Conservation (phyloP, 2,797 vertebrate species). For the Lacerta viridis region DNA sequence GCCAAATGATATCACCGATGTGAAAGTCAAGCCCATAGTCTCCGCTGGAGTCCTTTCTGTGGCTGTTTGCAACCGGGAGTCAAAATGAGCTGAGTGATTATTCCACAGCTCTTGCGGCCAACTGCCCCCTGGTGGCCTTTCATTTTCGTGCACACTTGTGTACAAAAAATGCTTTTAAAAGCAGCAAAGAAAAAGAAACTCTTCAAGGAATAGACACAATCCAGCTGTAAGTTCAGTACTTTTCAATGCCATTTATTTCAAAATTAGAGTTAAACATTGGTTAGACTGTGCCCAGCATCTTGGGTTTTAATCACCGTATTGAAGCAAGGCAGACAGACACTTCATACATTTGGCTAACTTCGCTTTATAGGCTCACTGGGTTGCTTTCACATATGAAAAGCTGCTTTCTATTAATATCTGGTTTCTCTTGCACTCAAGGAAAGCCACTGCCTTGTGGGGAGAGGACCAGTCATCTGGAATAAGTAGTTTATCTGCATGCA, state of each 20-base stretch:
- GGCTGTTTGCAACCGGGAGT: background rate
- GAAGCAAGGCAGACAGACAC: background rate
- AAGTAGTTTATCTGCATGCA: background rate
- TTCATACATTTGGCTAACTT: background rate
- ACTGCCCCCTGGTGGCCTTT: background rate
- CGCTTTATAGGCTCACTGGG: background rate
- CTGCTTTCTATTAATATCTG: background rate
- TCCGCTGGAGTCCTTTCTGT: background rate
- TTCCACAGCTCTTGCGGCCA: background rate
- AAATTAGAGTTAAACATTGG: background rate
- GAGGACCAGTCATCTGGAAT: background rate
- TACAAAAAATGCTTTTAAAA: background rate
- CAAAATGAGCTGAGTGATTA: background rate
- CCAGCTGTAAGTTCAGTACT: background rate
- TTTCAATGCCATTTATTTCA: conserved; percentile 3
- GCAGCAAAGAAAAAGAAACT: background rate
- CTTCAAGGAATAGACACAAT: background rate
- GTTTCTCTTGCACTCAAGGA: background rate
- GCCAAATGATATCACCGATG: conserved; percentile 19
- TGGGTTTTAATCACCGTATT: background rate
- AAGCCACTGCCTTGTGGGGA: no score
- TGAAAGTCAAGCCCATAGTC: conserved; percentile 10
- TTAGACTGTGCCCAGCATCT: background rate
- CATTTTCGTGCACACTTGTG: background rate
- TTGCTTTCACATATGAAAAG: background rate